Conservation (phyloP, 2,113 vertebrate species). For the Oxyura jamaicensis region DNA sequence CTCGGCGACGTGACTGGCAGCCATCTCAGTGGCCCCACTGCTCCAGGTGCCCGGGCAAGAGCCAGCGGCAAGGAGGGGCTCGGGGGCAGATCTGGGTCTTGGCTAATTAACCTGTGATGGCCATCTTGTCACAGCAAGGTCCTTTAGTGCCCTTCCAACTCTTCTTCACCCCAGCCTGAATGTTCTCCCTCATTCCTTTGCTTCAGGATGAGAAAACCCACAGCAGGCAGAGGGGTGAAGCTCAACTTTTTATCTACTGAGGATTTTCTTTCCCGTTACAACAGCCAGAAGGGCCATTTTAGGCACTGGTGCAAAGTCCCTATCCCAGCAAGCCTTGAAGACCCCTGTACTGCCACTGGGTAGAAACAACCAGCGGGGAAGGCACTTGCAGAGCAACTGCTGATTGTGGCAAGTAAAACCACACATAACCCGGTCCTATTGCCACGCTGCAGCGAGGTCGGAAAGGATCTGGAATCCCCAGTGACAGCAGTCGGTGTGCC, state of each 20-base stretch:
- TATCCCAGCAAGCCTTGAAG: neutral
- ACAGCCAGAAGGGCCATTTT: neutral
- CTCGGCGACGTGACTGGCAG: neutral
- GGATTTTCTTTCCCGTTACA: neutral
- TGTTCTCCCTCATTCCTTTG: neutral
- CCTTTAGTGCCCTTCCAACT: neutral
- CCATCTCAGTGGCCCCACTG: fast-evolving
- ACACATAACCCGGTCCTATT: neutral
- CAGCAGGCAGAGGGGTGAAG: neutral
- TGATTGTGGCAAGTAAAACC: fast-evolving
- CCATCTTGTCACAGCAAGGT: fast-evolving
- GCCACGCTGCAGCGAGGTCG: neutral
- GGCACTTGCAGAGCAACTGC: neutral
- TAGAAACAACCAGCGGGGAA: neutral
- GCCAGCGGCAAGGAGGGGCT: neutral
- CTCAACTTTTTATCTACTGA: neutral
- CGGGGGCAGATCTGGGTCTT: fast-evolving
- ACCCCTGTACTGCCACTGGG: fast-evolving
- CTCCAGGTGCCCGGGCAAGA: neutral
- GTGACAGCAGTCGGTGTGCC: neutral
- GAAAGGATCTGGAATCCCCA: neutral
- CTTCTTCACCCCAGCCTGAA: fast-evolving
- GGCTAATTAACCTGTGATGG: neutral
- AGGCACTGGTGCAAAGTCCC: fast-evolving
- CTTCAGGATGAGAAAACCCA: neutral